Percentiles rank a stretch among this genome's conserved stretches.
Conservation (phyloP, 2,797 vertebrate species). For the Ataeniobius toweri region DNA sequence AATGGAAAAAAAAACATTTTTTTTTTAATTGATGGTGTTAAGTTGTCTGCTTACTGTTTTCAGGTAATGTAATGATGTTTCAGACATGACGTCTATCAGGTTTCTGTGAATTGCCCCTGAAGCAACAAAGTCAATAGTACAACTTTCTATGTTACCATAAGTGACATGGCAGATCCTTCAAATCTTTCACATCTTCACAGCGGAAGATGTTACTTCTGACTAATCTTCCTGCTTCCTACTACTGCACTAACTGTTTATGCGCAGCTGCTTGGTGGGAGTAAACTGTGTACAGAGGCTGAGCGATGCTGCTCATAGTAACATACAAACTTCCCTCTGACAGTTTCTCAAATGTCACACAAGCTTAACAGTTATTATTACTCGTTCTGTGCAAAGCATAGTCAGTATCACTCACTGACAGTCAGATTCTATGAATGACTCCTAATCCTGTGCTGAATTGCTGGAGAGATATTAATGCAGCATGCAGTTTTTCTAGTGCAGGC, state of each 20-base stretch:
- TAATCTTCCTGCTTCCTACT: not conserved
- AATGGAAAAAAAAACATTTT: not conserved
- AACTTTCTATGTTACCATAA: not conserved
- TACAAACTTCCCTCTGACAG: not conserved
- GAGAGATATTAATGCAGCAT: not conserved
- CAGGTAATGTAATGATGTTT: not conserved
- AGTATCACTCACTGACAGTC: not conserved
- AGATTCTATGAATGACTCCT: not conserved
- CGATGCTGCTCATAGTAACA: not conserved
- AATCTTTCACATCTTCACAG: not conserved
- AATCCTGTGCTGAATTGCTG: not conserved
- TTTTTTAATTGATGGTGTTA: not conserved
- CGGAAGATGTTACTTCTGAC: not conserved
- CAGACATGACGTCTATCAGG: too few species aligned
- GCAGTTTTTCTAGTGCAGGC: not conserved
- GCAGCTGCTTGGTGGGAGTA: conserved; percentile 40
- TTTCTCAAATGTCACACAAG: not conserved
- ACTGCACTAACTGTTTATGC: conserved; percentile 50
- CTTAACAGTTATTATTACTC: not conserved
- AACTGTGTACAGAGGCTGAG: conserved; percentile 45
- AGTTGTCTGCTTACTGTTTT: not conserved
- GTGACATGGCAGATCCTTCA: not conserved
- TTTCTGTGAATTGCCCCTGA: not conserved
- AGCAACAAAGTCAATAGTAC: not conserved
- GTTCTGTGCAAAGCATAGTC: not conserved